phyloP scores from a whole-genome alignment of 2,888 invertebrate genomes.

The Idaea dimidiata region DNA sequence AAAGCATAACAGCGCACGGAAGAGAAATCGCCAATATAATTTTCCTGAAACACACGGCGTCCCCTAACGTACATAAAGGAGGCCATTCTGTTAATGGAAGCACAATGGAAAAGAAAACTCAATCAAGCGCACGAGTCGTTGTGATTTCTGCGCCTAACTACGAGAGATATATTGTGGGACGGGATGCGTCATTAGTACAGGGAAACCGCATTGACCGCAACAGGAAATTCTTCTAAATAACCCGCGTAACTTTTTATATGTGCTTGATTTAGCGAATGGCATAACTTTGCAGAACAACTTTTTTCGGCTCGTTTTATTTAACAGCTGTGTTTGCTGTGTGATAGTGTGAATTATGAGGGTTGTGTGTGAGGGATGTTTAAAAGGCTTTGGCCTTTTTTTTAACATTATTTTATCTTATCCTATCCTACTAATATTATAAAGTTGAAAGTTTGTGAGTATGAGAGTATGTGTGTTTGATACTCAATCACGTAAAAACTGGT shows the following conservation, averaged over 20 bases:
- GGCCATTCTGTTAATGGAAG: conserved; percentile 76
- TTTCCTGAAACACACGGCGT: conserved; percentile 68
- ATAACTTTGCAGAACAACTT: conserved; percentile 41
- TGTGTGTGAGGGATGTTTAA: background rate
- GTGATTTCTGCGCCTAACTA: conserved; percentile 78
- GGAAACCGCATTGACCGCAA: conserved; percentile 58
- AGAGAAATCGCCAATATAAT: conserved; percentile 72
- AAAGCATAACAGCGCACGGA: conserved; percentile 27
- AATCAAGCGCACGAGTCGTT: conserved; percentile 74
- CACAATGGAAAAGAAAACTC: conserved; percentile 78
- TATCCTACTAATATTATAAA: no score
- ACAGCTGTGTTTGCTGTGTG: conserved; percentile 10
- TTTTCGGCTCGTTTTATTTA: conserved; percentile 39
- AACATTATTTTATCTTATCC: conserved; percentile 12
- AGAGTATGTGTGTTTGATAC: no score
- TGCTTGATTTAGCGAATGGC: conserved; percentile 54
- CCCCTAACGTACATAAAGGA: conserved; percentile 55
- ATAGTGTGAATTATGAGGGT: background rate
- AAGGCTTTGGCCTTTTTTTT: conserved; percentile 8
- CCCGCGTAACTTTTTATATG: conserved; percentile 63
- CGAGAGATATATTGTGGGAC: conserved; percentile 70
- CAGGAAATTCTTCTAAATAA: conserved; percentile 60
- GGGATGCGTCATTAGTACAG: conserved; percentile 66
- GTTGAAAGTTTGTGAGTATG: no score
- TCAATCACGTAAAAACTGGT: no score